Percentiles rank a stretch among this genome's conserved stretches.
Conservation (phyloP, 2,113 vertebrate genomes). For the Centropristis striata region DNA sequence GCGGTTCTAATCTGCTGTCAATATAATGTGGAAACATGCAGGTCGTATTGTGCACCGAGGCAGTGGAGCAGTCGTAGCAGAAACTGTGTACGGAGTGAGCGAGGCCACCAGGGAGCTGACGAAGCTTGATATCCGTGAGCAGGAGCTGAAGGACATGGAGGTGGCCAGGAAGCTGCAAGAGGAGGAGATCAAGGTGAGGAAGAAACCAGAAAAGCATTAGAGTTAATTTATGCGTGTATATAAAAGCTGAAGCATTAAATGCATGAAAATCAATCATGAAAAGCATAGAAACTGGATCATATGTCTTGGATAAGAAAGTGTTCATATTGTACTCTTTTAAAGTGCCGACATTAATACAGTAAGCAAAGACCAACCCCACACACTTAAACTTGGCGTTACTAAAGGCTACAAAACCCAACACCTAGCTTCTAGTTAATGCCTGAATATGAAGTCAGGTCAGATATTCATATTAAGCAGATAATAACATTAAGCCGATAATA, state of each 20-base stretch:
- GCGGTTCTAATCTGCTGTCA: neutral
- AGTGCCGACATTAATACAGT: neutral
- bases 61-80: slow-evolving; percentile 60
- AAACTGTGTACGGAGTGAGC: slow-evolving; percentile 74
- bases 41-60: slow-evolving; percentile 73
- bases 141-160: slow-evolving; percentile 92
- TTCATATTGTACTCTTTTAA: neutral
- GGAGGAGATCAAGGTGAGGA: slow-evolving; percentile 91
- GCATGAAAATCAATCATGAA: neutral
- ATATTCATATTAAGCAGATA: neutral
- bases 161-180: slow-evolving; percentile 94
- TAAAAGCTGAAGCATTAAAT: neutral
- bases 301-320: neutral
- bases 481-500: neutral
- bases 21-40: slow-evolving; percentile 46
- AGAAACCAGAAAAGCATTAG: neutral
- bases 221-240: neutral
- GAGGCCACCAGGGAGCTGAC: slow-evolving; percentile 85
- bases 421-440: neutral
- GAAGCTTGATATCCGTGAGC: slow-evolving; percentile 81
- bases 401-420: slow-evolving; percentile 5
- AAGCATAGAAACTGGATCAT: neutral
- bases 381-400: neutral
- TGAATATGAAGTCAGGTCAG: neutral
- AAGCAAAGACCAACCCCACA: neutral